Conservation (phyloP, 2,113 vertebrate species). For the Hippolais icterina region DNA sequence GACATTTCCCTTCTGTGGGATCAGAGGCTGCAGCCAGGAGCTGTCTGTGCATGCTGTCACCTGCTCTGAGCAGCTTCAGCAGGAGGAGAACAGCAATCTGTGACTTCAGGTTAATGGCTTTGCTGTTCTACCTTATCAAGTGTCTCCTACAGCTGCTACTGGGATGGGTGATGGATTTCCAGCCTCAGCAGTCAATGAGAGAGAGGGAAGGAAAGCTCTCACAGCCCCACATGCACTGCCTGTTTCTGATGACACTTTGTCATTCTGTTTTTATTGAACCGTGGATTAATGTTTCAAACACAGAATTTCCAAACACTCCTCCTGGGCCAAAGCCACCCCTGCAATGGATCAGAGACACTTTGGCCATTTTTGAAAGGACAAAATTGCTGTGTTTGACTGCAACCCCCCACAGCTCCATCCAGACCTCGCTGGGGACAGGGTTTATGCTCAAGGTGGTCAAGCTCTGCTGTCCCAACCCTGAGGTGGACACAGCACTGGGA, state of each 20-base stretch:
- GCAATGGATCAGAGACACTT: background rate
- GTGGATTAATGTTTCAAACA: background rate
- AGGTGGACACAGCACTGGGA: background rate
- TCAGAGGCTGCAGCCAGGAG: background rate
- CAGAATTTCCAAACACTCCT: fast-evolving
- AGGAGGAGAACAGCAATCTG: background rate
- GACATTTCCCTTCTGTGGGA: background rate
- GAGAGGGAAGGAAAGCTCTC: background rate
- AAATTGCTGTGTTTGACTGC: background rate
- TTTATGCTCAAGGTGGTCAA: fast-evolving
- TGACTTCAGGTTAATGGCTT: background rate
- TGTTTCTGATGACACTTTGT: background rate
- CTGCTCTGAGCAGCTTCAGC: background rate
- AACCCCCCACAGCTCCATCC: background rate
- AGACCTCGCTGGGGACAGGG: too few relatives aligned
- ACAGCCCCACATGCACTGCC: background rate
- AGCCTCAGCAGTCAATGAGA: background rate
- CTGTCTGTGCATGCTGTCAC: background rate
- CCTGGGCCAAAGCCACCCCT: background rate
- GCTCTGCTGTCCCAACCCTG: background rate
- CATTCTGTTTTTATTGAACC: background rate
- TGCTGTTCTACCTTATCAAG: background rate
- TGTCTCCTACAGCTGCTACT: background rate
- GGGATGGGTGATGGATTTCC: background rate
- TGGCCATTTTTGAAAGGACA: background rate